Evolutionary conservation across 2,113 vertebrate genomes (phyloP).

Genomic region (Hemiscyllium ocellatum): DNA sequence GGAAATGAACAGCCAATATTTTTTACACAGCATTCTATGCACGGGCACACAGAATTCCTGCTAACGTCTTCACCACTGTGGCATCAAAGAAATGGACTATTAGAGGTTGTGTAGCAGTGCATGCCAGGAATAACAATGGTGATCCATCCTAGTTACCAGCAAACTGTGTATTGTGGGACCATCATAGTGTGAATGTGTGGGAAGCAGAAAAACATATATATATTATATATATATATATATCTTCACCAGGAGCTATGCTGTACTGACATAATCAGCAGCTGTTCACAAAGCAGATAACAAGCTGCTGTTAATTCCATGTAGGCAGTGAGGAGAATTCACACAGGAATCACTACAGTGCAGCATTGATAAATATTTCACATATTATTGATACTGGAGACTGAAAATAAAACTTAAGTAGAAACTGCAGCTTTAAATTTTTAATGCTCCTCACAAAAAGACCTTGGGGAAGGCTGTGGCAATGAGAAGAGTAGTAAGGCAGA

Average conservation of each 20-base stretch:
- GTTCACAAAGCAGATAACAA: slow-evolving; percentile 30
- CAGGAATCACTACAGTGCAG: slow-evolving; percentile 20
- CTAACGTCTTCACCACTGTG: background rate
- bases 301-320: slow-evolving; percentile 31
- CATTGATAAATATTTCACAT: slow-evolving; percentile 30
- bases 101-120: background rate
- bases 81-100: background rate
- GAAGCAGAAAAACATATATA: slow-evolving; percentile 5
- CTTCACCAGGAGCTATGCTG: slow-evolving; percentile 19
- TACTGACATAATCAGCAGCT: background rate
- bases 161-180: background rate
- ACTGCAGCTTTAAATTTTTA: slow-evolving; percentile 33
- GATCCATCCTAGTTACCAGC: background rate
- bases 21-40: background rate
- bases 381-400: slow-evolving; percentile 17
- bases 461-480: slow-evolving; percentile 21
- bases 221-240: background rate
- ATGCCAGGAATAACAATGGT: slow-evolving; percentile 10
- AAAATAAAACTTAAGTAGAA: slow-evolving; percentile 35
- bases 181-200: background rate
- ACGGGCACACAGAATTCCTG: background rate
- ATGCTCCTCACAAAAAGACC: slow-evolving; percentile 24
- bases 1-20: background rate
- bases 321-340: slow-evolving; percentile 15
- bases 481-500: background rate